phyloP scores from a whole-genome alignment of 2,888 invertebrate genomes.

The Blastobasis lacticolella region DNA sequence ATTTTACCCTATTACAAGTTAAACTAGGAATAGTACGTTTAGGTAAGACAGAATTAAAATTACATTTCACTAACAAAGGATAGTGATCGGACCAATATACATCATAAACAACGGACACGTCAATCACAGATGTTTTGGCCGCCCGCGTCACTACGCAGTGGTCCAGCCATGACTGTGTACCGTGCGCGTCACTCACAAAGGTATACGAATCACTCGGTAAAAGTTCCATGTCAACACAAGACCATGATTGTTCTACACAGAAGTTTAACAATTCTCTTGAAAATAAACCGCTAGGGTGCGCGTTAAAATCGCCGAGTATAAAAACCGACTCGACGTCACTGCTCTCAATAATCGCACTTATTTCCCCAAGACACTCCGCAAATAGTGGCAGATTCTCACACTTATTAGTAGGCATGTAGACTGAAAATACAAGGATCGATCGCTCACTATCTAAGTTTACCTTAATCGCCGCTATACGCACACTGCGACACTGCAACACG shows the following conservation, averaged over 20 bases:
- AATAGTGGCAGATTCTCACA: slow-evolving; percentile 1
- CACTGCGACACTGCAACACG: background rate
- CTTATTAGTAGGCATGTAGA: background rate
- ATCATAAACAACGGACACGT: slow-evolving; percentile 3
- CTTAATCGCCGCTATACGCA: background rate
- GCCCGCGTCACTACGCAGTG: slow-evolving; percentile 3
- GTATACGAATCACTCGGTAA: slow-evolving; percentile 2
- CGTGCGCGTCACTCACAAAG: slow-evolving; percentile 7
- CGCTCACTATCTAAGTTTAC: background rate
- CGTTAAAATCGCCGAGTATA: slow-evolving; percentile 9
- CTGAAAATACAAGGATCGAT: background rate
- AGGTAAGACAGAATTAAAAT: background rate
- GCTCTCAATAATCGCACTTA: slow-evolving; percentile 8
- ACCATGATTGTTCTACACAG: slow-evolving; percentile 3
- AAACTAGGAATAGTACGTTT: background rate
- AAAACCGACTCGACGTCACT: slow-evolving; percentile 4
- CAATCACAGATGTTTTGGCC: background rate
- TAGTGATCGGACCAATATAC: slow-evolving; percentile 6
- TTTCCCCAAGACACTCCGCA: slow-evolving; percentile 3
- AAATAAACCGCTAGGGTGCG: slow-evolving; percentile 8
- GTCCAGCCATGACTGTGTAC: slow-evolving; percentile 1
- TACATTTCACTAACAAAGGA: slow-evolving; percentile 3
- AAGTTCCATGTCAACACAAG: slow-evolving; percentile 2
- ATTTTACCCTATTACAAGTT: background rate
- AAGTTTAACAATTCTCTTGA: slow-evolving; percentile 4